These are phyloP conservation scores for Leptopterna dolabrata DNA, from an alignment of 2,888 invertebrate genomes.

Conservation along the genomic window DNA sequence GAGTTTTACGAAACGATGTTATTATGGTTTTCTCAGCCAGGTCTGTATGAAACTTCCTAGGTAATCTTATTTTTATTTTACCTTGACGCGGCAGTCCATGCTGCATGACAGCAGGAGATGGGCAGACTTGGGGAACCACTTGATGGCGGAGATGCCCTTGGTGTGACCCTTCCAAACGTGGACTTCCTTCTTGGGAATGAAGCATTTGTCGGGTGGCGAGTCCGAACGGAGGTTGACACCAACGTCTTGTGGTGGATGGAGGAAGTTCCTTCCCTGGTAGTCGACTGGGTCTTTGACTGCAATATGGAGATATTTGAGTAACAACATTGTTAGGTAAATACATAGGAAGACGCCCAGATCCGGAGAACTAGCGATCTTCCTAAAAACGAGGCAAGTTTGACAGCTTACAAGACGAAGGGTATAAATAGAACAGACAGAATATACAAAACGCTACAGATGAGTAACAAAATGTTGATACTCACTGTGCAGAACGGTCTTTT, in stretches of 20 bases:
- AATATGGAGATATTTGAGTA: not conserved
- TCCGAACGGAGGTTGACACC: slow-evolving; percentile 88
- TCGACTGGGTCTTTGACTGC: slow-evolving; percentile 92
- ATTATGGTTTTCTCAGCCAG: too few relatives aligned
- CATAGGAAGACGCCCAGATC: not conserved
- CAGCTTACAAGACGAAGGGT: too few relatives aligned
- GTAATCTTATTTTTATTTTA: slow-evolving; percentile 64
- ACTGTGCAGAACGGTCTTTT: slow-evolving; percentile 94
- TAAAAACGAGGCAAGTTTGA: too few relatives aligned
- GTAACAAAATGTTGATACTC: slow-evolving; percentile 66
- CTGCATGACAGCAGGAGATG: slow-evolving; percentile 95
- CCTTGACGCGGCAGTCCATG: slow-evolving; percentile 97
- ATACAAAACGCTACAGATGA: too few relatives aligned
- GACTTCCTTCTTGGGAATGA: slow-evolving; percentile 94
- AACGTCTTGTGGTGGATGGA: slow-evolving; percentile 92
- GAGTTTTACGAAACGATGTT: too few relatives aligned
- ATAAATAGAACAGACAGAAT: too few relatives aligned
- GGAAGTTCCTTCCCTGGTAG: slow-evolving; percentile 96
- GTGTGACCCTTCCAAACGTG: slow-evolving; percentile 98
- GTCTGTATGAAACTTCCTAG: too few relatives aligned
- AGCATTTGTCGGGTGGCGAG: slow-evolving; percentile 93
- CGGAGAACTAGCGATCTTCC: too few relatives aligned
- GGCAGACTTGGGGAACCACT: slow-evolving; percentile 94
- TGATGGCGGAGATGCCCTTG: slow-evolving; percentile 93
- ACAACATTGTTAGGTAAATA: not conserved